These are phyloP conservation scores for Axis porcinus DNA, from an alignment of 2,113 vertebrate species.

Conservation along the genomic window DNA sequence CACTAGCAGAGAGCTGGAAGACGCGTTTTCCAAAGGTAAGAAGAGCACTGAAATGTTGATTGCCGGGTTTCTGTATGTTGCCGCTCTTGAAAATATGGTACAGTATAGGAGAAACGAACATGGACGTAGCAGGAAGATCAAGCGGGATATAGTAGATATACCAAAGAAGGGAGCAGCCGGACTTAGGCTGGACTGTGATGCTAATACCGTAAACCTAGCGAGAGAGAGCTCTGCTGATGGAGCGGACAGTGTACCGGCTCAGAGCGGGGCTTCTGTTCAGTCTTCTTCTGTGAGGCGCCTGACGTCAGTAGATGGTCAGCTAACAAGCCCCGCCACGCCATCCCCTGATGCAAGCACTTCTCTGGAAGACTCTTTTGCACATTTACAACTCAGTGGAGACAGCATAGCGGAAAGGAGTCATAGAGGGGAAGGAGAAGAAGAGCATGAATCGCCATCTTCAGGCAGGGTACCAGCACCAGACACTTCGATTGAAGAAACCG, in stretches of 20 bases:
- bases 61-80: slow-evolving; percentile 95
- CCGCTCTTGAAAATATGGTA: slow-evolving; percentile 97
- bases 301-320: slow-evolving; percentile 86
- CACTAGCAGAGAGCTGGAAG: slow-evolving; percentile 94
- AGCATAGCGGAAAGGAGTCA: slow-evolving; percentile 85
- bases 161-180: slow-evolving; percentile 98
- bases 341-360: slow-evolving; percentile 80
- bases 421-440: slow-evolving; percentile 89
- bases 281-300: slow-evolving; percentile 83
- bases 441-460: slow-evolving; percentile 83
- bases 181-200: slow-evolving; percentile 92
- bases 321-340: slow-evolving; percentile 77
- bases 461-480: slow-evolving; percentile 85
- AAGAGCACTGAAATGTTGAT: slow-evolving; percentile 98
- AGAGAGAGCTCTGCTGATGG: slow-evolving; percentile 91
- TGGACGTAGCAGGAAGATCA: slow-evolving; percentile 94
- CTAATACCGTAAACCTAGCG: slow-evolving; percentile 78
- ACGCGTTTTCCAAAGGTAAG: slow-evolving; percentile 92
- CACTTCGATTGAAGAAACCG: slow-evolving; percentile 86
- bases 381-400: slow-evolving; percentile 89
- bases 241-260: slow-evolving; percentile 83
- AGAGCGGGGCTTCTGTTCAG: slow-evolving; percentile 78
- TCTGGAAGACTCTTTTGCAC: slow-evolving; percentile 90
- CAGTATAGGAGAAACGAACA: slow-evolving; percentile 97
- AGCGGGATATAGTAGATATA: slow-evolving; percentile 94